Conservation (phyloP, 2,113 vertebrate species). For the Bettongia penicillata region DNA sequence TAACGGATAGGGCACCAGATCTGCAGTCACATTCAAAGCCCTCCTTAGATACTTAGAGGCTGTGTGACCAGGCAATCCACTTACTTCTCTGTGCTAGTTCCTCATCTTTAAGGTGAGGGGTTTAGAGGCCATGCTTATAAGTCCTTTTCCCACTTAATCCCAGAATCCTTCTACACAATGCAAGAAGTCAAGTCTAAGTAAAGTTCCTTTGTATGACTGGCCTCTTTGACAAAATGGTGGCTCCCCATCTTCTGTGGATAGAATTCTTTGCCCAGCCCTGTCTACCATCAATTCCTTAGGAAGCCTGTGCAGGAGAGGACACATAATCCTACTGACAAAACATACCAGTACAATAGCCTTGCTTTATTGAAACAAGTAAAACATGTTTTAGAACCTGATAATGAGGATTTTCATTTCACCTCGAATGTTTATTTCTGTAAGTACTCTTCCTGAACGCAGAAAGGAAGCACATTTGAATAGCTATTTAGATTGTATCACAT, state of each 20-base stretch:
- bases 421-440: slow-evolving; percentile 63
- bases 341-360: slow-evolving; percentile 49
- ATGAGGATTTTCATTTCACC: slow-evolving; percentile 58
- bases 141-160: not conserved
- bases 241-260: not conserved
- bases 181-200: not conserved
- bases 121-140: not conserved
- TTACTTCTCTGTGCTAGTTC: not conserved
- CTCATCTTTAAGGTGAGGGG: not conserved
- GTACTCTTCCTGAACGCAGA: slow-evolving; percentile 17
- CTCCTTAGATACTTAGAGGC: not conserved
- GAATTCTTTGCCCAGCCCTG: not conserved
- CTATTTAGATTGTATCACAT: slow-evolving; percentile 74
- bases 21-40: not conserved
- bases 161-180: not conserved
- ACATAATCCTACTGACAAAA: slow-evolving; percentile 57
- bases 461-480: slow-evolving; percentile 71
- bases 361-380: slow-evolving; percentile 70
- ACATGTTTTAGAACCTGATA: slow-evolving; percentile 51
- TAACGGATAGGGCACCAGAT: not conserved
- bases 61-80: not conserved
- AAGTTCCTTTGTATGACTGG: not conserved
- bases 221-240: not conserved
- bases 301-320: not conserved
- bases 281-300: not conserved